These are phyloP conservation scores for Peromyscus leucopus DNA, from an alignment of 2,113 vertebrate species.

Conservation along the genomic window DNA sequence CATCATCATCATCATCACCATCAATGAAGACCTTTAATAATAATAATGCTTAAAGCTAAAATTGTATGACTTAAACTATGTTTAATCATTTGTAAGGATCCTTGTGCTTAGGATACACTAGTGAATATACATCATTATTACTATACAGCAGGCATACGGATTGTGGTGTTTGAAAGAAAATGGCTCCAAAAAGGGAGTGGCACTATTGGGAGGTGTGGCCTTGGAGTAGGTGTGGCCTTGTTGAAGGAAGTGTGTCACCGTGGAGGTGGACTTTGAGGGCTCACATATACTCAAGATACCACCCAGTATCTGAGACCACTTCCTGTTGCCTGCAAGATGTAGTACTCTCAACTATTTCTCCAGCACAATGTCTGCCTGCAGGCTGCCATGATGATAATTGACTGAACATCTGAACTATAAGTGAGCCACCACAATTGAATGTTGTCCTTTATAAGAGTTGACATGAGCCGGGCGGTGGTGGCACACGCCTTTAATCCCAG, in stretches of 20 bases:
- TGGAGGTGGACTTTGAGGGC: neutral
- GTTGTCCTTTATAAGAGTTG: neutral
- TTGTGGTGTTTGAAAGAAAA: neutral
- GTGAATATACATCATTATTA: constrained; percentile 36
- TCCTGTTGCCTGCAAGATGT: neutral
- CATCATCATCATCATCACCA: neutral
- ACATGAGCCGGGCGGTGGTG: too few species aligned
- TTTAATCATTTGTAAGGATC: constrained; percentile 50
- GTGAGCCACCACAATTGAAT: neutral
- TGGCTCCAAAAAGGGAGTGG: neutral
- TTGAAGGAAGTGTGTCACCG: neutral
- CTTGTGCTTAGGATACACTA: constrained; percentile 14
- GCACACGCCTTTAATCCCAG: too few species aligned
- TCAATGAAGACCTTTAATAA: neutral
- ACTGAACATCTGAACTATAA: neutral
- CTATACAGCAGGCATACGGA: neutral
- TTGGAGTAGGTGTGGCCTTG: neutral
- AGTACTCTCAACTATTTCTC: neutral
- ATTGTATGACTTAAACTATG: neutral
- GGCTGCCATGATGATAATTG: neutral
- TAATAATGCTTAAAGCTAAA: constrained; percentile 56
- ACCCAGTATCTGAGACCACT: neutral
- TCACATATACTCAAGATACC: neutral
- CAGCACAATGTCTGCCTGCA: neutral
- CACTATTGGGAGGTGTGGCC: neutral